phyloP scores from a whole-genome alignment of 2,888 invertebrate genomes.

The Metalampra italica region DNA sequence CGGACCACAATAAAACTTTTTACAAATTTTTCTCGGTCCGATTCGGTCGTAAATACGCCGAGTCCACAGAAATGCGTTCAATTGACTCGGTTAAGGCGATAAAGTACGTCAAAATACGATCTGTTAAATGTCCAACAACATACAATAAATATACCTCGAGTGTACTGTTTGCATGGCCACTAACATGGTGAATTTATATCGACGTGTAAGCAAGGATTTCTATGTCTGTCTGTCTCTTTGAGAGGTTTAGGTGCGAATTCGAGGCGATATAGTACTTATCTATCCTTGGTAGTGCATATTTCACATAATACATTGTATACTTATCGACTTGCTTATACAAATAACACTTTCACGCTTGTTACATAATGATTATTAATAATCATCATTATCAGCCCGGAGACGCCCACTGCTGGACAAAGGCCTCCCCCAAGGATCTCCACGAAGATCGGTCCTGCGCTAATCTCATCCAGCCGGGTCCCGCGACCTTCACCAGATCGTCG shows the following conservation, averaged over 20 bases:
- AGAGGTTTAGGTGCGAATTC: neutral
- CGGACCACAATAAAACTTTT: slow-evolving; percentile 17
- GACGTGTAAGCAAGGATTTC: neutral
- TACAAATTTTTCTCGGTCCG: slow-evolving; percentile 5
- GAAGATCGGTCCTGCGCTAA: too few relatives aligned
- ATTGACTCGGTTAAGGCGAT: slow-evolving; percentile 37
- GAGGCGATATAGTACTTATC: too few relatives aligned
- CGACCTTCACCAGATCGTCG: too few relatives aligned
- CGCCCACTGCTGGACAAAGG: too few relatives aligned
- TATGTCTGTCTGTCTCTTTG: neutral
- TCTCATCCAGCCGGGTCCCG: too few relatives aligned
- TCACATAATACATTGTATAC: too few relatives aligned
- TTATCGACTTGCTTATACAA: too few relatives aligned
- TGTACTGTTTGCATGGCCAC: slow-evolving; percentile 4
- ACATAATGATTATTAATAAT: too few relatives aligned
- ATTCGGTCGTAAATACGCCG: slow-evolving; percentile 19
- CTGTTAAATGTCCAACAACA: slow-evolving; percentile 51
- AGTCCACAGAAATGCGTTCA: slow-evolving; percentile 12
- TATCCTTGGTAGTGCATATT: too few relatives aligned
- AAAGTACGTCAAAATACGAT: slow-evolving; percentile 58
- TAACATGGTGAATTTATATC: slow-evolving; percentile 9
- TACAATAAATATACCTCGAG: slow-evolving; percentile 36
- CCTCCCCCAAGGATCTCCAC: too few relatives aligned
- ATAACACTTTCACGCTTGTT: too few relatives aligned
- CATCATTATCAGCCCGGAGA: too few relatives aligned